Base-by-base conservation (phyloP, 1,140 invertebrate species). In the Zaprionus inermis region DNA sequence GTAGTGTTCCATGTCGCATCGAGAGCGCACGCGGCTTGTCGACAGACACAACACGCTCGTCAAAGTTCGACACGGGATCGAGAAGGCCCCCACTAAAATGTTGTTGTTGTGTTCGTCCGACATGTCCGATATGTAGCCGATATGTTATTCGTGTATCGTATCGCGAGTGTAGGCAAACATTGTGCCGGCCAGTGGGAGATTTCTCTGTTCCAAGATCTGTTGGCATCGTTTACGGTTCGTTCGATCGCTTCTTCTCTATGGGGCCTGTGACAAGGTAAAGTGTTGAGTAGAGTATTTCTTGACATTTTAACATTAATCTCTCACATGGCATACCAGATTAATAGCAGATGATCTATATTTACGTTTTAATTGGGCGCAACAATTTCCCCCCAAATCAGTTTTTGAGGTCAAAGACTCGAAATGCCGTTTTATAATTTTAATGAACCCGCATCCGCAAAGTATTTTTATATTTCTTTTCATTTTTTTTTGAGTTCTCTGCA, bases 301-400 rank as follows among this genome's bases (percentile, higher is more conserved):
- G 44, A 22, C 44, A 67, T 66, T 72, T 16, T 44, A 44, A 44
- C 16, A 82, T 85, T 79, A 82, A 82, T 86, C 72, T 72, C 54
- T 78, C 71, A 76, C 65, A 72, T 76, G 64, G 36, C 63, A 66
- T 56, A 36, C 18, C 54, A 41, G 34, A 38, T 59, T 70, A 69
- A 70, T 76, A 59, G 71, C 69, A 65, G 38, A 41, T 86, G 61
- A 79, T 82, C 83, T 85, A 82, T 79, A 86, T 85, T 72, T 85
- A 69, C 44, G 51, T 64, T 44, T 41, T 60, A 79, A 67, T 67
- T 20, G 56, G 18, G 12, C 55, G 46, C n/a, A 67, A 59, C 64
- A 46, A 30, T 54, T 46, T 52, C 41, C 2, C 24, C 5, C 7
- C 38, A 41, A 44, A 16, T 30, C 3, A 9, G 7, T 24, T 44